These are phyloP conservation scores for Nowickia ferox DNA, from an alignment of 2,888 invertebrate species.

Conservation along the genomic window DNA sequence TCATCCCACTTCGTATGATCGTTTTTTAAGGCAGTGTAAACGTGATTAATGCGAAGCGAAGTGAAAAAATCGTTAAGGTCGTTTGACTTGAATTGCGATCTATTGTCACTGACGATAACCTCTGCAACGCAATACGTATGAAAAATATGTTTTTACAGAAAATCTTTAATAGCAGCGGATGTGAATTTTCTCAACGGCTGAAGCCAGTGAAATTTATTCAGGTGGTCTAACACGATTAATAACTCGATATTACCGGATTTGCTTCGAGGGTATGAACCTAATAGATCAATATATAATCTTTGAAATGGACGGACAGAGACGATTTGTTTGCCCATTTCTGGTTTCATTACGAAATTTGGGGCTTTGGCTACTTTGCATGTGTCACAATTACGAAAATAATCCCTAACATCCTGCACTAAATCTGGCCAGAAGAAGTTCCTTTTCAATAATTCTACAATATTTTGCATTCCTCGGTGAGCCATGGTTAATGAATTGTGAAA, in stretches of 20 bases:
- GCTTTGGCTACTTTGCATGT: constrained; percentile 35
- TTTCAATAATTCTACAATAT: background rate
- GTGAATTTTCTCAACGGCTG: no score
- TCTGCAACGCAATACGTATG: no score
- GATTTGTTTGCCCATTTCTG: constrained; percentile 11
- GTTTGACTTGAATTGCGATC: background rate
- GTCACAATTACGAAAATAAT: constrained; percentile 28
- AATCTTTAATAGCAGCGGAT: no score
- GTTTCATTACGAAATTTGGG: constrained; percentile 32
- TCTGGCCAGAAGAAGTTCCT: constrained; percentile 39
- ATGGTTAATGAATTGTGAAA: background rate
- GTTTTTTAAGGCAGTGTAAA: background rate
- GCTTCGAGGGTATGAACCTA: constrained; percentile 31
- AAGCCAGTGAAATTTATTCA: no score
- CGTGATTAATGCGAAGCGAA: no score
- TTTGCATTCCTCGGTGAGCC: constrained; percentile 33
- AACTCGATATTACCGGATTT: constrained; percentile 23
- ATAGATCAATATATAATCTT: no score
- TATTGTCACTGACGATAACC: background rate
- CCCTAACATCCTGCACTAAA: constrained; percentile 8
- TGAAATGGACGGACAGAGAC: constrained; percentile 17
- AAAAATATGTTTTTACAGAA: no score
- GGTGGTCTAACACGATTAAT: constrained; percentile 12
- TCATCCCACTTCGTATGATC: constrained; percentile 55
- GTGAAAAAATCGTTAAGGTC: no score